A percentile compares a stretch with the other conserved stretches of the same genome.
Conservation (phyloP, 2,113 vertebrate genomes). For the Hirundichthys speculiger region DNA sequence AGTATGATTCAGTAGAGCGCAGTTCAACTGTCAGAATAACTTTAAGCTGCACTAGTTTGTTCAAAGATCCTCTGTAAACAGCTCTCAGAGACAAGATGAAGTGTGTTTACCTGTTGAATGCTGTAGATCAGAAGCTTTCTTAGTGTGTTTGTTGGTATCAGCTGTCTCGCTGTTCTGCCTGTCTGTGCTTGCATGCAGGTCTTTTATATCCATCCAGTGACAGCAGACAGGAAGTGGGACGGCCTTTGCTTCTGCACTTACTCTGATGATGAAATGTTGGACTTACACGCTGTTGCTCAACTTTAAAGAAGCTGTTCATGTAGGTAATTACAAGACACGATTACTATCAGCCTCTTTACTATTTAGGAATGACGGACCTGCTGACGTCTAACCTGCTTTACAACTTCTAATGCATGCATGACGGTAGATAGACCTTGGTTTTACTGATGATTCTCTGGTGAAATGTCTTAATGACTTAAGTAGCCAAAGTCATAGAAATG, state of each 20-base stretch:
- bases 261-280: conserved; percentile 47
- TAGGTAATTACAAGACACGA: no score
- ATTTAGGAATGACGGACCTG: neutral
- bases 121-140: neutral
- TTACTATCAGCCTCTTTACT: neutral
- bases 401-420: no score
- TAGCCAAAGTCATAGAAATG: no score
- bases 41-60: no score
- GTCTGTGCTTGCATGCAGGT: neutral
- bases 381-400: no score
- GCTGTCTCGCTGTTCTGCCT: conserved; percentile 28
- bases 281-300: conserved; percentile 14
- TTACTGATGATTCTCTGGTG: no score
- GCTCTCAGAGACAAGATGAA: neutral
- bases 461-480: no score
- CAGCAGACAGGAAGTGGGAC: conserved; percentile 1
- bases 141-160: neutral
- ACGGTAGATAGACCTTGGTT: no score
- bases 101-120: conserved; percentile 43
- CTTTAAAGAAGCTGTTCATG: neutral
- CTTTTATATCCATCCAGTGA: conserved; percentile 2
- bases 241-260: neutral
- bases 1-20: no score
- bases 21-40: no score
- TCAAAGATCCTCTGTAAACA: no score